Conservation (phyloP, 92 coral and sea anemone genomes). For the Scolanthus callimorphus region DNA sequence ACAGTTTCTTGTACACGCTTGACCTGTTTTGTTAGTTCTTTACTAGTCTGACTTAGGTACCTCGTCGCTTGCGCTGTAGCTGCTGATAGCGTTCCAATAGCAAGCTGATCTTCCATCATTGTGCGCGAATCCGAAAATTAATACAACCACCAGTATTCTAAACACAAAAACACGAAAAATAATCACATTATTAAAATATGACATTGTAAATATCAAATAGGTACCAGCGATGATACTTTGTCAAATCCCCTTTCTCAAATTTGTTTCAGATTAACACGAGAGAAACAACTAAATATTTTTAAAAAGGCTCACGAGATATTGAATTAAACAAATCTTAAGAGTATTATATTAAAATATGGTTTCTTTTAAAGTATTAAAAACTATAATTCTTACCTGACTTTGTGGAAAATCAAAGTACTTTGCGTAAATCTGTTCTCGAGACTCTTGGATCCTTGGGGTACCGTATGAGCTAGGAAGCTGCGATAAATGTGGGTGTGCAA, state of each 20-base stretch:
- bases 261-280: background rate
- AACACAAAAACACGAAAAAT: background rate
- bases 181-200: background rate
- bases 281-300: too few species aligned
- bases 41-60: constrained; percentile 2
- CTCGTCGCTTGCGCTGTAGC: constrained; percentile 19
- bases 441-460: too few species aligned
- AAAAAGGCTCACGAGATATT: too few species aligned
- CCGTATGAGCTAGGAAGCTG: too few species aligned
- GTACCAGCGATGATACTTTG: too few species aligned
- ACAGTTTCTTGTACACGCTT: constrained; percentile 42
- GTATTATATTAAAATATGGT: constrained; percentile 29
- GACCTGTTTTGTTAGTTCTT: constrained; percentile 8
- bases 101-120: constrained; percentile 19
- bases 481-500: constrained; percentile 6
- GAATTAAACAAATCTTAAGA: too few species aligned
- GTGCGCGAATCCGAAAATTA: background rate
- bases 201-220: background rate
- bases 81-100: constrained; percentile 13
- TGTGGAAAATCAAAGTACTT: too few species aligned
- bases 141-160: background rate
- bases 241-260: too few species aligned
- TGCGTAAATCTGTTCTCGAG: too few species aligned
- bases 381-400: too few species aligned
- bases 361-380: too few species aligned